phyloP scores from a whole-genome alignment of 2,113 vertebrate species.

The Oxyruncus cristatus region DNA sequence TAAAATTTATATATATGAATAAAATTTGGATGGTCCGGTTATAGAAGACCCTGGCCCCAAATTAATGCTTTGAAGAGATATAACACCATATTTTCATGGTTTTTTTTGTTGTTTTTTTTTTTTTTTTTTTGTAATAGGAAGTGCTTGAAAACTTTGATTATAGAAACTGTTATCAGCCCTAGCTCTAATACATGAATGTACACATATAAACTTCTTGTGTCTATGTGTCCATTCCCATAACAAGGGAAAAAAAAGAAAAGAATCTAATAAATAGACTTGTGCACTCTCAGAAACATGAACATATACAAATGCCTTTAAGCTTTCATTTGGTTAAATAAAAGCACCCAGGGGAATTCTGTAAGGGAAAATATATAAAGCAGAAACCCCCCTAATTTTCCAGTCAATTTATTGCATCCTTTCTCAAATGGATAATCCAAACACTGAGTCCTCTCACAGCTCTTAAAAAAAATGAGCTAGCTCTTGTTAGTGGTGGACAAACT shows the following conservation, averaged over 20 bases:
- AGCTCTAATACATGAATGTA: background rate
- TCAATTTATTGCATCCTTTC: background rate
- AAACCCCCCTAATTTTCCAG: background rate
- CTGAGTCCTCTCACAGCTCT: background rate
- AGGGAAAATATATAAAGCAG: background rate
- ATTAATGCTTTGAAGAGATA: background rate
- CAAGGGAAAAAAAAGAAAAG: rapidly evolving
- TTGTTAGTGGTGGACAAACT: background rate
- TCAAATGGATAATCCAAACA: background rate
- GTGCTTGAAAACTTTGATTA: background rate
- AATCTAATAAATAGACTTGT: background rate
- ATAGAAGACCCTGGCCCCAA: background rate
- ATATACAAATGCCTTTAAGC: background rate
- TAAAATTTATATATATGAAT: background rate
- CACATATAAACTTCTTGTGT: background rate
- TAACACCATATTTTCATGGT: background rate
- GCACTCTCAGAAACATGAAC: background rate
- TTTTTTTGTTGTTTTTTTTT: too few relatives aligned
- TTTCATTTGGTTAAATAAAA: slow-evolving; percentile 18
- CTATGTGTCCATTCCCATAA: background rate
- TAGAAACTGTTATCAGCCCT: background rate
- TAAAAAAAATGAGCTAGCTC: background rate
- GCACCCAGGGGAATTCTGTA: background rate
- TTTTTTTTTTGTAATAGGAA: background rate
- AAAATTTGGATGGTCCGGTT: background rate